Percentiles rank a stretch among this genome's conserved stretches.
Conservation (phyloP, 2,797 vertebrate genomes). For the Pseudochirops corinnae region DNA sequence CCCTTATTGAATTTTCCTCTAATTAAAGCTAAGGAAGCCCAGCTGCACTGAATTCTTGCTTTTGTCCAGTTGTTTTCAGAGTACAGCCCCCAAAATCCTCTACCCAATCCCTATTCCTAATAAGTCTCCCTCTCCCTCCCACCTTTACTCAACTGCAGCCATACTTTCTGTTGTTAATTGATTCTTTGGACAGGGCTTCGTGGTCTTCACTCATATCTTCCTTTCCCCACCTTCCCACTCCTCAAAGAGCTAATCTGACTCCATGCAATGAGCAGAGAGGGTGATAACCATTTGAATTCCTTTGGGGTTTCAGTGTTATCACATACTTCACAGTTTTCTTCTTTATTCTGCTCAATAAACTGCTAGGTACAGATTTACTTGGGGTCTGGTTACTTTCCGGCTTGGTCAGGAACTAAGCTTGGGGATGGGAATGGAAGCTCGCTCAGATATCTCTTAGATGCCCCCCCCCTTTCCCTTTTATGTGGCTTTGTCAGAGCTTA, state of each 20-base stretch:
- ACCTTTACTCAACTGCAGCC: not conserved
- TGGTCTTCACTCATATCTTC: not conserved
- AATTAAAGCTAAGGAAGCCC: not conserved
- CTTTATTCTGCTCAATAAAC: not conserved
- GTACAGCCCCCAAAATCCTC: not conserved
- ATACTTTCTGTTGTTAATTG: not conserved
- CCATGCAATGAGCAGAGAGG: not conserved
- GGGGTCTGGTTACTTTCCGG: not conserved
- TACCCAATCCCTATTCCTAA: not conserved
- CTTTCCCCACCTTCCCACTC: not conserved
- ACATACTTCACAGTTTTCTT: not conserved
- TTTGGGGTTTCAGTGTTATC: not conserved
- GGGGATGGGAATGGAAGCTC: not conserved
- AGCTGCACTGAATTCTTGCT: not conserved
- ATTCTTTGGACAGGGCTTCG: not conserved
- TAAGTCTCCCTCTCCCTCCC: rapidly evolving
- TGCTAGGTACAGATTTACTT: not conserved
- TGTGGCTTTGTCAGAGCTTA: not conserved
- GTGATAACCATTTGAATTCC: not conserved
- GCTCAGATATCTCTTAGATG: not conserved
- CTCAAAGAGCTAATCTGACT: not conserved
- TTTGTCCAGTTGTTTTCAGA: not conserved
- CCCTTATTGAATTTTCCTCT: not conserved
- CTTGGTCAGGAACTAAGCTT: not conserved
- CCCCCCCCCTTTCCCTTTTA: not conserved